Percentiles rank a stretch among this genome's conserved stretches.
Evolutionary conservation across 2,113 vertebrate genomes (phyloP).

Genomic region (Mesembrinibis cayennensis): DNA sequence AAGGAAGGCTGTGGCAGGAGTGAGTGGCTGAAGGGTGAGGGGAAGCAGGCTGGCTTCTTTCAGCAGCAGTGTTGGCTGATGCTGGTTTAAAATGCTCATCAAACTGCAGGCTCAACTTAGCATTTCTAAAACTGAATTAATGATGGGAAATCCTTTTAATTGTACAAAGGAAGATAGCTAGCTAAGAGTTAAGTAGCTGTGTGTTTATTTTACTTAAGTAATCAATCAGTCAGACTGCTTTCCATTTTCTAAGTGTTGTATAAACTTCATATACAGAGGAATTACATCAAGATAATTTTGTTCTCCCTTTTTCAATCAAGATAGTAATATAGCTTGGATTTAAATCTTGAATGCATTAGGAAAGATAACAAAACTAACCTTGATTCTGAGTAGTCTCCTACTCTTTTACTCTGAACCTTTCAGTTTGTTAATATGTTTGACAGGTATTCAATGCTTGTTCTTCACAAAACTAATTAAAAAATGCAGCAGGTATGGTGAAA

Average conservation of each 20-base stretch:
- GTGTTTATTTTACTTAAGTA: constrained; percentile 53
- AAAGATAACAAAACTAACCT: constrained; percentile 8
- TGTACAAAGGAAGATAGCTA: neutral
- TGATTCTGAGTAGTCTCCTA: neutral
- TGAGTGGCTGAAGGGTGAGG: neutral
- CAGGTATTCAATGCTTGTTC: neutral
- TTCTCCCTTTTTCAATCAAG: neutral
- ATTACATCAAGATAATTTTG: constrained; percentile 17
- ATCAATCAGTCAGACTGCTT: constrained; percentile 41
- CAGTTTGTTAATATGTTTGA: neutral
- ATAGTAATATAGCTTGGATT: neutral
- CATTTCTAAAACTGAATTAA: neutral
- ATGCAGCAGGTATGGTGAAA: neutral
- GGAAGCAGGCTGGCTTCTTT: neutral
- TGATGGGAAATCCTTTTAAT: constrained; percentile 19
- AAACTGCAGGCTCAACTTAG: neutral
- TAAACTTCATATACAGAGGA: constrained; percentile 28
- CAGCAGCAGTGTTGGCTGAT: neutral
- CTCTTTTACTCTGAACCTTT: neutral
- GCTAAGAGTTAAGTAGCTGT: constrained; percentile 33
- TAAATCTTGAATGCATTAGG: neutral
- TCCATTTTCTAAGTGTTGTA: constrained; percentile 29
- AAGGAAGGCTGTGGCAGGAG: neutral
- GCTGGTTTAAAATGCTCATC: neutral
- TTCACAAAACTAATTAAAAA: neutral